Conservation (phyloP, 2,797 vertebrate species). For the Urosaurus nigricauda region DNA sequence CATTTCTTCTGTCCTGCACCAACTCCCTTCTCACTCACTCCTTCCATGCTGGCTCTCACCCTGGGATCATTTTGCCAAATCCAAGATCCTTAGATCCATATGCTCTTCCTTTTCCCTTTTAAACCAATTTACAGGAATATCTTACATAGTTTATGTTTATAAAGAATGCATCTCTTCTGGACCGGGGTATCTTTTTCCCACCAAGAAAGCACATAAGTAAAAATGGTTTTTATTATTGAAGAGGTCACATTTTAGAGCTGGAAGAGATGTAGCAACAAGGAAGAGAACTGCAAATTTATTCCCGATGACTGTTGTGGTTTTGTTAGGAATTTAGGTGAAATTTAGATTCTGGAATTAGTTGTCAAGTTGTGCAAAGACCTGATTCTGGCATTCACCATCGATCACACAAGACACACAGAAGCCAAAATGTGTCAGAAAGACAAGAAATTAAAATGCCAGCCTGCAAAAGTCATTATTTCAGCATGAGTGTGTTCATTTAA, state of each 20-base stretch:
- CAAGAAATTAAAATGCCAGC: neutral
- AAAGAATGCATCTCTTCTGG: neutral
- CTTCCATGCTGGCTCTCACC: neutral
- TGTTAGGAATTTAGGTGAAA: neutral
- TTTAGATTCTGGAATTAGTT: neutral
- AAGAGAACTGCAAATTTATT: neutral
- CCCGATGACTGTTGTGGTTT: neutral
- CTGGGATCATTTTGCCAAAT: neutral
- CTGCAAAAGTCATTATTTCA: neutral
- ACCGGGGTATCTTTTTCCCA: too few species aligned
- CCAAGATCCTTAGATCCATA: neutral
- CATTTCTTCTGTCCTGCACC: neutral
- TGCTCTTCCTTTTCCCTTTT: too few species aligned
- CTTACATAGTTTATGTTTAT: neutral
- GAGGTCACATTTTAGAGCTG: neutral
- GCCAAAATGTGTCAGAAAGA: neutral
- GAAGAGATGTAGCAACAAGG: too few species aligned
- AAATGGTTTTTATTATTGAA: neutral
- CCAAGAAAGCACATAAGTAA: neutral
- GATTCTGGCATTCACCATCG: neutral
- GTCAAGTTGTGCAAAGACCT: too few species aligned
- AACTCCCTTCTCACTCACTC: neutral
- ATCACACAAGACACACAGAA: neutral
- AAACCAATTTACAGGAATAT: neutral
- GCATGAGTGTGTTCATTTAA: neutral